Percentiles rank a stretch among this genome's conserved stretches.
phyloP scores from a whole-genome alignment of 2,888 invertebrate species.

The Amblyteles armatorius region DNA sequence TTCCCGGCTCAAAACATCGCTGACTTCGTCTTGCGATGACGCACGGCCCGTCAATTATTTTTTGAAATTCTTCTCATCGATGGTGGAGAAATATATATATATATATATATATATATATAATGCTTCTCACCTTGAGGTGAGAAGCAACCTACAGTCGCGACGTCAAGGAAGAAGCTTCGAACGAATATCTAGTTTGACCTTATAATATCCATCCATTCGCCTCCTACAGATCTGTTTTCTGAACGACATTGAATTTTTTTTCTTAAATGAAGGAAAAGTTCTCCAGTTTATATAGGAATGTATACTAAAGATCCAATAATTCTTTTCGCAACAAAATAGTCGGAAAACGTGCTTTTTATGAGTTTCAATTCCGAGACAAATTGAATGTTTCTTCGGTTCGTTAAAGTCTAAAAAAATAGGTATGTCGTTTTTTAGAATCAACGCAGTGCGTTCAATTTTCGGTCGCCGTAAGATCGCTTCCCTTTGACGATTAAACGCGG shows the following conservation, averaged over 20 bases:
- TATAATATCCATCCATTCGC: not conserved
- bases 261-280: not conserved
- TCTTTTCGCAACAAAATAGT: too few species aligned
- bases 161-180: not conserved
- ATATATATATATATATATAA: not conserved
- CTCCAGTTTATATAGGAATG: too few species aligned
- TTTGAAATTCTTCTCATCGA: not conserved
- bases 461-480: not conserved
- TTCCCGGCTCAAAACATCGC: not conserved
- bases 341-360: too few species aligned
- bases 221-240: not conserved
- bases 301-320: too few species aligned
- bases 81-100: not conserved
- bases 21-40: slow-evolving; percentile 23
- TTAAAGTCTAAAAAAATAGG: too few species aligned
- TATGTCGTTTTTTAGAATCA: not conserved
- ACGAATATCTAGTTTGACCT: not conserved
- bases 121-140: not conserved
- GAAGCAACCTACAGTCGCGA: not conserved
- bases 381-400: too few species aligned
- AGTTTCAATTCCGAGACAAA: too few species aligned
- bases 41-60: slow-evolving; percentile 7
- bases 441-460: not conserved
- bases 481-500: not conserved
- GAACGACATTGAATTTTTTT: not conserved